phyloP scores from a whole-genome alignment of 1,140 invertebrate species.

The Apocrypta bakeri region DNA sequence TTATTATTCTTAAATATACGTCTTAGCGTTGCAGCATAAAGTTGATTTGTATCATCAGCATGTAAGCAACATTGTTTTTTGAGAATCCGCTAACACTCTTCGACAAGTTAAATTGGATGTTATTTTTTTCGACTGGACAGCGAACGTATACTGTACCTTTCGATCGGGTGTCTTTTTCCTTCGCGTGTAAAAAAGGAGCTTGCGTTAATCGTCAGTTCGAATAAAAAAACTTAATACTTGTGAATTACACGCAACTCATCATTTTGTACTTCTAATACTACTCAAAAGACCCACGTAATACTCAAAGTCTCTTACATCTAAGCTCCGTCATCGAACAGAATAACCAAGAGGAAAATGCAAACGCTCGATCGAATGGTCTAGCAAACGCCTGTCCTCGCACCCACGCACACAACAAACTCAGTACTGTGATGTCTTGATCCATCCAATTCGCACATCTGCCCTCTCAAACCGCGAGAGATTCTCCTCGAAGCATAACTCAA shows the following conservation, averaged over 20 bases:
- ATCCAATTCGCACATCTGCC: conserved; percentile 6
- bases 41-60: conserved; percentile 17
- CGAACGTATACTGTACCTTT: background rate
- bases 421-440: conserved; percentile 19
- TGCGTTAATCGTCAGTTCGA: conserved; percentile 6
- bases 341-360: background rate
- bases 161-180: conserved; percentile 7
- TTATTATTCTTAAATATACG: conserved; percentile 35
- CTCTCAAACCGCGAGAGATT: conserved; percentile 17
- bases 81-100: background rate
- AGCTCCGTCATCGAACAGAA: background rate
- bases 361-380: conserved; percentile 19
- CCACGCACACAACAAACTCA: background rate
- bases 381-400: conserved; percentile 14
- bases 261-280: conserved; percentile 47
- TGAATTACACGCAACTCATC: background rate
- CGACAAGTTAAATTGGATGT: conserved; percentile 1
- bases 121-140: background rate
- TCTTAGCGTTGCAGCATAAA: conserved; percentile 29
- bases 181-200: background rate
- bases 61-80: conserved; percentile 23
- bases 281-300: conserved; percentile 37
- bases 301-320: conserved; percentile 37
- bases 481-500: conserved; percentile 26
- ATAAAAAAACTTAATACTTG: conserved; percentile 28